phyloP scores from a whole-genome alignment of 2,797 vertebrate species.

The Dryobates pubescens region DNA sequence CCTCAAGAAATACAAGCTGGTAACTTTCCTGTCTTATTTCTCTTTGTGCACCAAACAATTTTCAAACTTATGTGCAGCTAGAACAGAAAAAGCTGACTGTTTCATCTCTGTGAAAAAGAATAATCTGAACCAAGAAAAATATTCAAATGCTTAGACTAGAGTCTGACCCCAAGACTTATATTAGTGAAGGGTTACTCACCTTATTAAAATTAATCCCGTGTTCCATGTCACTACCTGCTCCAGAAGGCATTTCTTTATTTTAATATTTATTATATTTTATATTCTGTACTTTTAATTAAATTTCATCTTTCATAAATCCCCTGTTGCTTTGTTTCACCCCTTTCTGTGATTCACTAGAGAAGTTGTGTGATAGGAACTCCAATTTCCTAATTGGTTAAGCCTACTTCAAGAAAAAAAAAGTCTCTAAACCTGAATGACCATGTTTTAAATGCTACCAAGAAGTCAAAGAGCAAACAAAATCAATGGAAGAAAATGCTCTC shows the following conservation, averaged over 20 bases:
- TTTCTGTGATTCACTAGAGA: neutral
- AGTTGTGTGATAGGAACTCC: neutral
- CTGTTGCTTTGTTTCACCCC: constrained; percentile 36
- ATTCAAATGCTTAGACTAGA: neutral
- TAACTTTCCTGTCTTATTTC: neutral
- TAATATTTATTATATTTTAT: constrained; percentile 52
- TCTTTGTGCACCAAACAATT: neutral
- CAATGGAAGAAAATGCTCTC: neutral
- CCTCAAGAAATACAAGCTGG: neutral
- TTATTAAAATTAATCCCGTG: constrained; percentile 55
- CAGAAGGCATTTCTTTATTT: constrained; percentile 47
- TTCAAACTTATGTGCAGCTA: neutral
- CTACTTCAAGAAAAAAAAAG: neutral
- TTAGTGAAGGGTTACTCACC: constrained; percentile 39
- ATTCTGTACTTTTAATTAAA: constrained; percentile 52
- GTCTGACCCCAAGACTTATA: constrained; percentile 16
- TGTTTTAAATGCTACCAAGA: accelerated
- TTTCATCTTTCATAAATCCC: constrained; percentile 47
- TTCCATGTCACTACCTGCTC: constrained; percentile 47
- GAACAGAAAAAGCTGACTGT: neutral
- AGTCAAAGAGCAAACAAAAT: neutral
- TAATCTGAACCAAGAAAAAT: neutral
- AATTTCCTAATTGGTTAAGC: constrained; percentile 34
- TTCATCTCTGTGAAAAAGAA: neutral
- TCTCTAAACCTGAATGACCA: neutral